Evolutionary conservation across 2,888 invertebrate species (phyloP), one percentile per base, ranked within the genome.

Genomic region (Autographa gamma): DNA sequence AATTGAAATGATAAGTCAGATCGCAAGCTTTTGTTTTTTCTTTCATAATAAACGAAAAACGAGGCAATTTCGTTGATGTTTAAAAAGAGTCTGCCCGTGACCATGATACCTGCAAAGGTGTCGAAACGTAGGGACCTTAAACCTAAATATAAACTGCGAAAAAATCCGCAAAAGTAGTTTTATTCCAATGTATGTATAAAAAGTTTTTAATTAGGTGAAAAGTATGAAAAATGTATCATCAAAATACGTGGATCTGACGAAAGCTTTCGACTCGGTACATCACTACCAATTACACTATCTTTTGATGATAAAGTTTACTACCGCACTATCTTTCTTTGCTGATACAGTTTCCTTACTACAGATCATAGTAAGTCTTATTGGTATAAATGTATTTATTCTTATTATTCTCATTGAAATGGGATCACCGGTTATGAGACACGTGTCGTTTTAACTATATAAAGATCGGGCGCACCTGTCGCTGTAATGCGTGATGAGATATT

Each of bases 391-490:
- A 48, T 48, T 48, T 48, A 48, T 48, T 43, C 43, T 43, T 43
- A 43, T 43, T 43, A 43, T 43, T 48, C 48, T n/a, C 16, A 48
- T 48, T 48, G 48, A 48, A 48, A 48, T 48, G 48, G 48, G 48
- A 48, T 48, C 48, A 48, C 48, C 48, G 48, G 48, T 48, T 48
- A 48, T 48, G 48, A 48, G 48, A 48, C 48, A 48, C 48, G 48
- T 48, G 48, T 48, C 48, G 48, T n/a, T 48, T 48, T 48, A 48
- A 48, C 48, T 48, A 48, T 48, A 48, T 7, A 48, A 48, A 48
- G 48, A 48, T 48, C 48, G n/a, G 48, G 16, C 48, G 48, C 48
- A 48, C 48, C 48, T 48, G 48, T 48, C 48, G 48, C 4, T 7
- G 48, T n/a, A 48, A 43, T 43, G 48, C 48, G n/a, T n/a, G 48